Conservation (phyloP, 2,888 invertebrate species). For the Caenorhabditis angaria region DNA sequence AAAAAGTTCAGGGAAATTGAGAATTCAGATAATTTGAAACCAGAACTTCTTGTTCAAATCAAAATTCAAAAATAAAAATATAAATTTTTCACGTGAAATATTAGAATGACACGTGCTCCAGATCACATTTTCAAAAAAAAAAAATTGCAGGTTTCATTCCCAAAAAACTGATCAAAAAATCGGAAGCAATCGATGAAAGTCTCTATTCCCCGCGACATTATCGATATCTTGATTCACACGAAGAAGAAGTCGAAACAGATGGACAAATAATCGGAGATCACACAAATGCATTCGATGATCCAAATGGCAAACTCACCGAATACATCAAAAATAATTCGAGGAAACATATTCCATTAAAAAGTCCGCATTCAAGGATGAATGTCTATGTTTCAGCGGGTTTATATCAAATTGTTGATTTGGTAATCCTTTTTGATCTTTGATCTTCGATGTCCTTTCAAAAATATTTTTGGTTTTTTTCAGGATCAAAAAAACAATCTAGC, state of each 20-base stretch:
- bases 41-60: no score
- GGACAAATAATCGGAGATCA: constrained; percentile 36
- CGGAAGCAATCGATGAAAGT: constrained; percentile 27
- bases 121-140: background rate
- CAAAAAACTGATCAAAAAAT: constrained; percentile 34
- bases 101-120: no score
- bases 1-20: no score
- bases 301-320: constrained; percentile 35
- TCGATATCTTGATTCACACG: constrained; percentile 22
- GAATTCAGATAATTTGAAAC: no score
- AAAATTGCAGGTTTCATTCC: constrained; percentile 35
- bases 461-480: constrained; percentile 37
- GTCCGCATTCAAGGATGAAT: constrained; percentile 54
- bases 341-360: constrained; percentile 49
- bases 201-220: background rate
- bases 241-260: constrained; percentile 28
- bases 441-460: no score
- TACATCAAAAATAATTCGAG: constrained; percentile 46
- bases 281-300: constrained; percentile 27
- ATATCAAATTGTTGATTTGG: constrained; percentile 72
- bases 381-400: constrained; percentile 67
- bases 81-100: no score
- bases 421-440: constrained; percentile 23
- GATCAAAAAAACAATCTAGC: constrained; percentile 71
- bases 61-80: no score